Percentiles rank a stretch among this genome's conserved stretches.
These are phyloP conservation scores for Archilochus colubris DNA, from an alignment of 2,113 vertebrate genomes.

Conservation along the genomic window DNA sequence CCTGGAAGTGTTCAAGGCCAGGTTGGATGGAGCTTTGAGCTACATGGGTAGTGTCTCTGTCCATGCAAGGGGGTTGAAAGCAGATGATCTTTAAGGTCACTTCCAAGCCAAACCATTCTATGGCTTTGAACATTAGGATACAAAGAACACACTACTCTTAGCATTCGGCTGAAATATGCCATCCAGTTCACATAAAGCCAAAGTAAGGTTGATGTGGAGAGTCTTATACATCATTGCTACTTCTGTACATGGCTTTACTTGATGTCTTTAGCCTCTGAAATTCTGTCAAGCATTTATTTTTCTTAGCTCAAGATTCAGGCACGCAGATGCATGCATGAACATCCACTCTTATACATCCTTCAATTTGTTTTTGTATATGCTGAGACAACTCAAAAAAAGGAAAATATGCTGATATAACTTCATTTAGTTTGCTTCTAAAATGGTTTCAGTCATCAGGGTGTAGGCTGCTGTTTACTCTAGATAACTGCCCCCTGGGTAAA, in stretches of 20 bases:
- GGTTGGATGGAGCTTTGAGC: too few relatives aligned
- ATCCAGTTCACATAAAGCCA: neutral
- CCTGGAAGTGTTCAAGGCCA: too few relatives aligned
- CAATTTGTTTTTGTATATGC: neutral
- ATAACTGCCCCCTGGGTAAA: slow-evolving; percentile 9
- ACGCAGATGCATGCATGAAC: neutral
- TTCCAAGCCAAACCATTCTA: too few relatives aligned
- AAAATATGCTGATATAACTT: slow-evolving; percentile 13
- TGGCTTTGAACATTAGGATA: neutral
- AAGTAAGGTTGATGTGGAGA: neutral
- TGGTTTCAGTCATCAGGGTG: slow-evolving; percentile 24
- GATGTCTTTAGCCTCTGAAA: neutral
- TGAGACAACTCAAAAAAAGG: neutral
- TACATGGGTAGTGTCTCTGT: too few relatives aligned
- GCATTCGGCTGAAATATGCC: neutral
- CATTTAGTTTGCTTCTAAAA: slow-evolving; percentile 33
- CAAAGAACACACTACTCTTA: neutral
- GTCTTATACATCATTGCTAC: neutral
- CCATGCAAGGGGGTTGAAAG: too few relatives aligned
- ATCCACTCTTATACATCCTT: neutral
- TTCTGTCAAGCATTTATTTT: neutral
- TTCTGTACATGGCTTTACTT: neutral
- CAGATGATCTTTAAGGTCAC: too few relatives aligned
- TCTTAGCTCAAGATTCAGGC: neutral
- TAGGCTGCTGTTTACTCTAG: slow-evolving; percentile 50